Base-by-base conservation (phyloP, 2,888 invertebrate species). In the Tetragonula carbonaria region DNA sequence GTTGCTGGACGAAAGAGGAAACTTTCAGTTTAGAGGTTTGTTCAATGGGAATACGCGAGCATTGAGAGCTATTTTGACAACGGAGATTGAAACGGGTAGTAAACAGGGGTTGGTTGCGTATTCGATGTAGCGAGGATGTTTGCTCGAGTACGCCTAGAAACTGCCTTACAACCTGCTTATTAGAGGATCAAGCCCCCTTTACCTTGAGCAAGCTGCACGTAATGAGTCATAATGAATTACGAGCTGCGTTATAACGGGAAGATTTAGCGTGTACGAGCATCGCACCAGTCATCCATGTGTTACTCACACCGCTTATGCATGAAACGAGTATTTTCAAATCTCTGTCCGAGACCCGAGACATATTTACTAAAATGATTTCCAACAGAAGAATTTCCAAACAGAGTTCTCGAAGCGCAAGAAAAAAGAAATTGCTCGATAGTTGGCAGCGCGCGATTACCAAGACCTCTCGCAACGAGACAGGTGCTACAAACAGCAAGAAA, bases 401-500 rank as follows among this genome's bases (percentile, higher is more conserved):
- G 23, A 62, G 23, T 23, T 57, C n/a, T 57, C n/a, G 23, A 28
- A 16, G 16, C 16, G 50, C 6, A 28, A 21, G 57, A 21, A 45
- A 33, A 72, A 80, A 21, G 45, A 21, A 80, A 75, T 80, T 72
- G 18, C 8, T 13, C 21, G 14, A 50, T 63, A 33, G 45, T 82
- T 78, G n/a, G 67, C 53, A 23, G 73, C 76, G 72, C 76, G 72
- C 50, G 51, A 75, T 74, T 71, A 53, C 68, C 73, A 23, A 23
- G 70, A 65, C 53, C 59, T 28, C 50, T 62, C 23, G 21, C 18
- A 53, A 62, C 51, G 68, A 70, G 62, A 62, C 53, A 23, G 51
- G 67, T 53, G 33, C 65, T 66, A 71, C 70, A 59, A 38, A 13
- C 59, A 45, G 66, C 77, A 84, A 84, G 83, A 84, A 84, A 28